phyloP scores from a whole-genome alignment of 2,797 vertebrate genomes.

The Sebastes taczanowskii region DNA sequence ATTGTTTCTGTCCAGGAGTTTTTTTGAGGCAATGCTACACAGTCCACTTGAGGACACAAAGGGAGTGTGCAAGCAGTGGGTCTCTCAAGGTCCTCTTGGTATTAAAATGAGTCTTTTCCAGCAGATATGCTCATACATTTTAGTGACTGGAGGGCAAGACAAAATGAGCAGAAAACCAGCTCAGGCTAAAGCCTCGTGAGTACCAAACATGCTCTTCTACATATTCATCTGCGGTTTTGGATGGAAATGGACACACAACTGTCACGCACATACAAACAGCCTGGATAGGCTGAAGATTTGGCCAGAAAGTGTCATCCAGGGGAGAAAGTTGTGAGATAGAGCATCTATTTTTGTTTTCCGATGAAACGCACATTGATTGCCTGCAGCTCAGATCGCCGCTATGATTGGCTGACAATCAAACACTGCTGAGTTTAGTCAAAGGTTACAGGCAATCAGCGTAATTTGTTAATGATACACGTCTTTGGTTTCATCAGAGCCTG shows the following conservation, averaged over 20 bases:
- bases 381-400: conserved; percentile 44
- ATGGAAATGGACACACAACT: conserved; percentile 10
- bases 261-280: conserved; percentile 2
- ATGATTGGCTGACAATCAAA: conserved; percentile 70
- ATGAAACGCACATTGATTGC: conserved; percentile 53
- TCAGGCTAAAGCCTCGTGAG: conserved; percentile 15
- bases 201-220: conserved; percentile 14
- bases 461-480: conserved; percentile 62
- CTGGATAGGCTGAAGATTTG: conserved; percentile 6
- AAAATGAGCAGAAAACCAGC: conserved; percentile 31
- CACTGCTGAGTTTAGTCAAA: conserved; percentile 60
- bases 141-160: conserved; percentile 18
- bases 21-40: conserved; percentile 9
- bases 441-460: conserved; percentile 70
- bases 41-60: conserved; percentile 8
- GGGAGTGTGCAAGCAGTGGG: not conserved
- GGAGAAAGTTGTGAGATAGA: conserved; percentile 30
- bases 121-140: conserved; percentile 32
- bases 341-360: conserved; percentile 53
- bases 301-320: conserved; percentile 22
- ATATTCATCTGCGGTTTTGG: conserved; percentile 40
- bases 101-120: conserved; percentile 49
- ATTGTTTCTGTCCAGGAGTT: conserved; percentile 11
- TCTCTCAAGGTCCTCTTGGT: conserved; percentile 30
- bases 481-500: conserved; percentile 56